These are phyloP conservation scores for Uropsilus gracilis DNA, from an alignment of 2,113 vertebrate species.

Conservation along the genomic window DNA sequence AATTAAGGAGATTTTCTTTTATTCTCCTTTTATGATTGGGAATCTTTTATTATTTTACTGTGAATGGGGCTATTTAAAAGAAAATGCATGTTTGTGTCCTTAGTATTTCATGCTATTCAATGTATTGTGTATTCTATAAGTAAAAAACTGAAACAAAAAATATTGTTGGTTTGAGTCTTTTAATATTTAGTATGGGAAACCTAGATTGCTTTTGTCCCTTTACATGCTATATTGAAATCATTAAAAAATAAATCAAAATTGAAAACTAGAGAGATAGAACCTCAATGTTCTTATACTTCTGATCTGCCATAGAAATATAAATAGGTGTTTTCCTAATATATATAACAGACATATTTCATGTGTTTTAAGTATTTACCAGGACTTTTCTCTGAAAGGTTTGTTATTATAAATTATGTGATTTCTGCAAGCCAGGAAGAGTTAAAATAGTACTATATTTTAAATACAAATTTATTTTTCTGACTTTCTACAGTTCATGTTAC, in stretches of 20 bases:
- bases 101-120: neutral
- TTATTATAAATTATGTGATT: neutral
- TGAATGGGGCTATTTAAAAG: too few relatives aligned
- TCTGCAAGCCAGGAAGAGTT: neutral
- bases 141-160: neutral
- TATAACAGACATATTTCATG: neutral
- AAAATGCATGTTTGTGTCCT: too few relatives aligned
- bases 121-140: neutral
- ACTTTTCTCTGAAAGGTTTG: neutral
- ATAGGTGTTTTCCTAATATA: neutral
- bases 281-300: neutral
- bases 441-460: neutral
- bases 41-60: too few relatives aligned
- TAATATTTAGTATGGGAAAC: slow-evolving; percentile 38
- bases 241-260: neutral
- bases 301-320: rapidly evolving
- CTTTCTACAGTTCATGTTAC: neutral
- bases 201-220: neutral
- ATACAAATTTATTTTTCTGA: neutral
- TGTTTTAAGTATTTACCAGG: neutral
- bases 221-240: neutral
- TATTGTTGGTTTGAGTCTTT: neutral
- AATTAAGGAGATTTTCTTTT: too few relatives aligned
- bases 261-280: neutral
- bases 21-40: too few relatives aligned